Evolutionary conservation across 2,888 invertebrate genomes (phyloP).

Genomic region (Apamea monoglypha): DNA sequence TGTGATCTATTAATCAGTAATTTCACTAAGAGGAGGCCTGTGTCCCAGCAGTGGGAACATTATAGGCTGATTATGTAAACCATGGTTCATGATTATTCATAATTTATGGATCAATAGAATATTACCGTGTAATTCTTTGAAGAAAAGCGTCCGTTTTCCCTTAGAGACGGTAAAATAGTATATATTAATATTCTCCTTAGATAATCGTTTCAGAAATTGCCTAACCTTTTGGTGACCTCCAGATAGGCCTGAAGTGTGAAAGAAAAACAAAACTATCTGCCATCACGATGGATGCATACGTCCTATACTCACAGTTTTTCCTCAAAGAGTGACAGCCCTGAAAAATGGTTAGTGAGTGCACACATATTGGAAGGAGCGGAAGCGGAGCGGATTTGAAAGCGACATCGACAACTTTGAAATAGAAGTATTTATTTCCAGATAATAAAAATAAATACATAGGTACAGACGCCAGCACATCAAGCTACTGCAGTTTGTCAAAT

Average conservation of each 20-base stretch:
- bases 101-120: too few relatives aligned
- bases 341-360: slow-evolving; percentile 67
- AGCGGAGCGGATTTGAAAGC: slow-evolving; percentile 16
- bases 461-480: too few relatives aligned
- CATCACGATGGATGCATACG: slow-evolving; percentile 31
- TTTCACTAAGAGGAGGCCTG: too few relatives aligned
- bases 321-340: slow-evolving; percentile 74
- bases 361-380: slow-evolving; percentile 8
- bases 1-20: too few relatives aligned
- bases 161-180: too few relatives aligned
- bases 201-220: slow-evolving; percentile 2
- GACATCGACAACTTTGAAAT: background rate
- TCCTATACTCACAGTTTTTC: slow-evolving; percentile 70
- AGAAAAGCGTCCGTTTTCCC: too few relatives aligned
- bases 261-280: slow-evolving; percentile 54
- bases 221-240: background rate
- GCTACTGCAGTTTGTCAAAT: too few relatives aligned
- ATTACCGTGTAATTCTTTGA: too few relatives aligned
- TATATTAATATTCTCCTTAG: background rate
- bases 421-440: background rate
- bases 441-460: too few relatives aligned
- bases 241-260: slow-evolving; percentile 23
- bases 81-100: too few relatives aligned
- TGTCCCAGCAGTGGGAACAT: too few relatives aligned
- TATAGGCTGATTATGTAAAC: too few relatives aligned